Conservation (phyloP, 2,888 invertebrate species). For the Teleiodes luculella region DNA sequence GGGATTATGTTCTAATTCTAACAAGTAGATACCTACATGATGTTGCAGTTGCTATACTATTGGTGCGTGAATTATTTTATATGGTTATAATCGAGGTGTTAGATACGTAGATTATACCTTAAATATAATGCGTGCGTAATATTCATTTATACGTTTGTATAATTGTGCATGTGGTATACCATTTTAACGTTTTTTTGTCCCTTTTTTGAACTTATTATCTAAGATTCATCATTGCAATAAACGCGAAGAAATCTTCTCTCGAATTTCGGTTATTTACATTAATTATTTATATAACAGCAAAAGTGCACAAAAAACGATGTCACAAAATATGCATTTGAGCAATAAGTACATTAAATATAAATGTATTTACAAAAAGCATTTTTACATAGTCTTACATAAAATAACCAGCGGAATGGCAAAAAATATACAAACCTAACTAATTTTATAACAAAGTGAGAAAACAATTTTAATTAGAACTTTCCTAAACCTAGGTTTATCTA, state of each 20-base stretch:
- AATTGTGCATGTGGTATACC: constrained; percentile 74
- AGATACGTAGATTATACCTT: constrained; percentile 38
- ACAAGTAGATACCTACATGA: constrained; percentile 2
- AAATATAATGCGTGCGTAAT: constrained; percentile 47
- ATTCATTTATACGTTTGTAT: constrained; percentile 56
- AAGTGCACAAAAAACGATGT: constrained; percentile 76
- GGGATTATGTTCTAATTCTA: constrained; percentile 5
- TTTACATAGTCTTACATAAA: constrained; percentile 34
- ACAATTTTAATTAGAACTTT: not conserved
- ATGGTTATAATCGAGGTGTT: constrained; percentile 22
- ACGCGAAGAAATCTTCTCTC: constrained; percentile 52
- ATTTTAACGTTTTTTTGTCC: constrained; percentile 58
- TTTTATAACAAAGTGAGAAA: not conserved
- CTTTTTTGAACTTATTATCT: constrained; percentile 55
- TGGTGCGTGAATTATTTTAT: constrained; percentile 22
- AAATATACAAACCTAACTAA: not conserved
- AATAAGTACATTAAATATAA: constrained; percentile 63
- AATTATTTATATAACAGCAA: constrained; percentile 73
- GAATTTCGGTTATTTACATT: constrained; percentile 42
- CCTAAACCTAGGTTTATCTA: constrained; percentile 12
- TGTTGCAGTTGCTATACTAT: constrained; percentile 19
- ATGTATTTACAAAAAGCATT: constrained; percentile 72
- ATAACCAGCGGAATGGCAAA: constrained; percentile 3
- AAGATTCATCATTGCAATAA: constrained; percentile 31
- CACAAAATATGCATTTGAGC: constrained; percentile 79